phyloP scores from a whole-genome alignment of 2,797 vertebrate species.

The Neoniphon sammara region DNA sequence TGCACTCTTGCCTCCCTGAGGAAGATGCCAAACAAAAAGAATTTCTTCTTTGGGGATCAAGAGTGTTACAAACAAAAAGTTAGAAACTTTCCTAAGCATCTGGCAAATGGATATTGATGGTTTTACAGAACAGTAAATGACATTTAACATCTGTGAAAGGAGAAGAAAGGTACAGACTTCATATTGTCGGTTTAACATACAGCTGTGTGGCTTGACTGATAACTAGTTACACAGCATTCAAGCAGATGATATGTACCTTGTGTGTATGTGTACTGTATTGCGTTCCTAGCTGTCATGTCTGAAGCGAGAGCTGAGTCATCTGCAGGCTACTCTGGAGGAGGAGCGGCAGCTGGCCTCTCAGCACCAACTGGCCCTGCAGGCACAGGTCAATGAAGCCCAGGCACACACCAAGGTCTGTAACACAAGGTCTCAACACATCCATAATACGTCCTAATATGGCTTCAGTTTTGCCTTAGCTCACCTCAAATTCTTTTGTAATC shows the following conservation, averaged over 20 bases:
- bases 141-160: too few relatives aligned
- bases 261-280: constrained; percentile 19
- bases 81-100: too few relatives aligned
- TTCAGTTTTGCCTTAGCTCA: neutral
- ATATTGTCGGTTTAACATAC: neutral
- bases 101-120: too few relatives aligned
- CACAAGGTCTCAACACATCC: neutral
- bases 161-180: too few relatives aligned
- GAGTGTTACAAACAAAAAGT: too few relatives aligned
- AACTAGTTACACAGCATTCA: neutral
- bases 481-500: neutral
- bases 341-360: constrained; percentile 77
- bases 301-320: constrained; percentile 73
- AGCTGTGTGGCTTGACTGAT: neutral
- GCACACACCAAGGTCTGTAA: constrained; percentile 77
- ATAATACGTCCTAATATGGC: neutral
- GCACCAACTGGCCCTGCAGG: constrained; percentile 80
- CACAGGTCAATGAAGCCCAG: constrained; percentile 80
- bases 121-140: too few relatives aligned
- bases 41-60: neutral
- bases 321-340: constrained; percentile 72
- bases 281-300: constrained; percentile 65
- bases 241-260: neutral
- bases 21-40: neutral
- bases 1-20: too few relatives aligned